Percentiles rank a stretch among this genome's conserved stretches.
Evolutionary conservation across 2,113 vertebrate species (phyloP).

Genomic region (Oncorhynchus keta): DNA sequence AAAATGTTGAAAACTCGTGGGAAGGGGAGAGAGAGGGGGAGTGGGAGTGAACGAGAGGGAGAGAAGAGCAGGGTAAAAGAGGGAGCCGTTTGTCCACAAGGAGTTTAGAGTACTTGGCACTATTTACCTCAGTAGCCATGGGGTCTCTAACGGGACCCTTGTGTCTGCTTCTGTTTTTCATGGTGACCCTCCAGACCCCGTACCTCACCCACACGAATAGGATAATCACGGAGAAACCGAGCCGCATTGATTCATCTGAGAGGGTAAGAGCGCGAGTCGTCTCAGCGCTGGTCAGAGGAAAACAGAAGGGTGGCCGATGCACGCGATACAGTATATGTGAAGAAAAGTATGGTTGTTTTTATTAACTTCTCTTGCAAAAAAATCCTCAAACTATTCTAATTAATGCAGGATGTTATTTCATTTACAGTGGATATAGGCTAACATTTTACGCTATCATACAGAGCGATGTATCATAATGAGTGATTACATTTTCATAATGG

Average conservation of each 20-base stretch:
- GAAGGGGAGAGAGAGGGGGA: neutral
- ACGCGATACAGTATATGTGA: too few species aligned
- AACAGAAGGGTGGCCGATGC: neutral
- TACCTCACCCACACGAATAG: slow-evolving; percentile 23
- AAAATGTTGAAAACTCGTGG: slow-evolving; percentile 1
- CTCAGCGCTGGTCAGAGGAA: slow-evolving; percentile 14
- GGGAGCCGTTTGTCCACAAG: slow-evolving; percentile 3
- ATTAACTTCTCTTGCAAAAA: too few species aligned
- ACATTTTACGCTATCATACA: too few species aligned
- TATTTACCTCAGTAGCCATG: slow-evolving; percentile 45
- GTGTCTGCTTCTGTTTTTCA: slow-evolving; percentile 34
- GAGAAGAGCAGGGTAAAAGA: slow-evolving; percentile 15
- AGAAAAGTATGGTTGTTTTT: too few species aligned
- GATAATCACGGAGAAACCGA: slow-evolving; percentile 28
- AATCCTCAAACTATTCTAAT: too few species aligned
- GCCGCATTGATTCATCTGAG: slow-evolving; percentile 24
- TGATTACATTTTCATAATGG: too few species aligned
- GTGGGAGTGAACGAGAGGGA: slow-evolving; percentile 5
- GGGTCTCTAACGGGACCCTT: slow-evolving; percentile 4
- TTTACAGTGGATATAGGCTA: too few species aligned
- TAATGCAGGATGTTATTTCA: too few species aligned
- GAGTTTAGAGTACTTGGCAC: slow-evolving; percentile 12
- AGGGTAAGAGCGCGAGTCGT: slow-evolving; percentile 52
- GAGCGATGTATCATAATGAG: too few species aligned
- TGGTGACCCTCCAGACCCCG: slow-evolving; percentile 22